phyloP scores from a whole-genome alignment of 2,888 invertebrate genomes.

The Hypselothyrea guttata region DNA sequence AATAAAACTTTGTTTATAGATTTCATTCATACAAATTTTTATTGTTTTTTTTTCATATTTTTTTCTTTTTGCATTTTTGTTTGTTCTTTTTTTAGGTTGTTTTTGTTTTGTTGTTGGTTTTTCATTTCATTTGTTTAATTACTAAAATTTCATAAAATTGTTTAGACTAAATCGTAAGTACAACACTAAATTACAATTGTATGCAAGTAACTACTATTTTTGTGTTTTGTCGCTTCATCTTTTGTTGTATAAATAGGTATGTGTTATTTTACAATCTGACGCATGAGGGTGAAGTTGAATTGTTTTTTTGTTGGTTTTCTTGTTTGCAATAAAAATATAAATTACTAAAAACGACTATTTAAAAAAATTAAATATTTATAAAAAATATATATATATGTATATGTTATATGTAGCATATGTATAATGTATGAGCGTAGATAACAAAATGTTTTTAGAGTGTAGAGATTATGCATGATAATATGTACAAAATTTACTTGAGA shows the following conservation, averaged over 20 bases:
- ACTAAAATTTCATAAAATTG: conserved; percentile 79
- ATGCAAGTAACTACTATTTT: conserved; percentile 73
- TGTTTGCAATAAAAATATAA: conserved; percentile 74
- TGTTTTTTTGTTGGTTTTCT: conserved; percentile 39
- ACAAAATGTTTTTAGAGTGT: conserved; percentile 38
- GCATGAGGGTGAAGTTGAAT: conserved; percentile 21
- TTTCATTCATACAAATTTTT: conserved; percentile 81
- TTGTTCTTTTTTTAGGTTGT: conserved; percentile 57
- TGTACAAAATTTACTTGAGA: conserved; percentile 50
- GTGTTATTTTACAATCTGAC: conserved; percentile 68
- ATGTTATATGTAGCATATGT: conserved; percentile 32
- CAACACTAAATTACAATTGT: conserved; percentile 79
- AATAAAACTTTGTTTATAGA: conserved; percentile 57
- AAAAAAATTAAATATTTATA: conserved; percentile 72
- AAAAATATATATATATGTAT: conserved; percentile 48
- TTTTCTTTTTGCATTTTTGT: conserved; percentile 65
- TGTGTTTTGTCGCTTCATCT: conserved; percentile 18
- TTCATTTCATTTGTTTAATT: conserved; percentile 74
- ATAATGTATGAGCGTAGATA: conserved; percentile 50
- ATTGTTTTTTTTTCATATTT: conserved; percentile 72
- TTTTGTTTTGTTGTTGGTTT: conserved; percentile 56
- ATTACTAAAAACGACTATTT: conserved; percentile 79
- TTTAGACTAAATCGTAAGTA: conserved; percentile 78
- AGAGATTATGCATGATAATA: conserved; percentile 51
- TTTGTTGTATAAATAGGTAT: conserved; percentile 61